These are phyloP conservation scores for Pundamilia nyererei DNA, from an alignment of 2,113 vertebrate genomes.

Conservation along the genomic window DNA sequence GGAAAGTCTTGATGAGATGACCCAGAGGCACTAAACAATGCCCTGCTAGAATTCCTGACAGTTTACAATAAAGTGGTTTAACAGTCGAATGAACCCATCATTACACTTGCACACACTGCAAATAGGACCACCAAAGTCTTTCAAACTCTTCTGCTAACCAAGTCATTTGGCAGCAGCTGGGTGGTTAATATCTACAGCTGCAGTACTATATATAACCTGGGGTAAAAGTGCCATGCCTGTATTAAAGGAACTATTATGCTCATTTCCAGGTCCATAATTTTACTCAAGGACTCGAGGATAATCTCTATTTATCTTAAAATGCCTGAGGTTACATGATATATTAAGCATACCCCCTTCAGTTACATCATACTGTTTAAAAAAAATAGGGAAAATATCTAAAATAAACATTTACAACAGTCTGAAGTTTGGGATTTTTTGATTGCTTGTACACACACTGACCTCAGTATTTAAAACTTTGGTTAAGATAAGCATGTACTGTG, in stretches of 20 bases:
- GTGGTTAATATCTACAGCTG: not conserved
- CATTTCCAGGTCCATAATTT: not conserved
- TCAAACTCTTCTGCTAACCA: not conserved
- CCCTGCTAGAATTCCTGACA: not conserved
- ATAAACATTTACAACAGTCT: not conserved
- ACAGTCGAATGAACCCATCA: conserved; percentile 6
- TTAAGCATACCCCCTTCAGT: not conserved
- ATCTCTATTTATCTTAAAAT: not conserved
- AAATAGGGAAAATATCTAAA: not conserved
- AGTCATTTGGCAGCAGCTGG: not conserved
- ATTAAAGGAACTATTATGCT: not conserved
- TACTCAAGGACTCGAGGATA: not conserved
- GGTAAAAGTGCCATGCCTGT: not conserved
- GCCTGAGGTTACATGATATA: not conserved
- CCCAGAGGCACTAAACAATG: not conserved
- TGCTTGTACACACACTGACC: not conserved
- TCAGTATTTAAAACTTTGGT: not conserved
- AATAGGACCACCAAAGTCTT: not conserved
- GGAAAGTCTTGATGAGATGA: not conserved
- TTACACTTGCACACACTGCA: not conserved
- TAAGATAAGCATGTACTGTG: not conserved
- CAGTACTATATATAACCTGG: not conserved
- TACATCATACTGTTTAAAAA: not conserved
- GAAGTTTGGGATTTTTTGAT: not conserved
- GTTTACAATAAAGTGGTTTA: not conserved